Conservation (phyloP, 2,888 invertebrate genomes). For the Apeira syringaria region DNA sequence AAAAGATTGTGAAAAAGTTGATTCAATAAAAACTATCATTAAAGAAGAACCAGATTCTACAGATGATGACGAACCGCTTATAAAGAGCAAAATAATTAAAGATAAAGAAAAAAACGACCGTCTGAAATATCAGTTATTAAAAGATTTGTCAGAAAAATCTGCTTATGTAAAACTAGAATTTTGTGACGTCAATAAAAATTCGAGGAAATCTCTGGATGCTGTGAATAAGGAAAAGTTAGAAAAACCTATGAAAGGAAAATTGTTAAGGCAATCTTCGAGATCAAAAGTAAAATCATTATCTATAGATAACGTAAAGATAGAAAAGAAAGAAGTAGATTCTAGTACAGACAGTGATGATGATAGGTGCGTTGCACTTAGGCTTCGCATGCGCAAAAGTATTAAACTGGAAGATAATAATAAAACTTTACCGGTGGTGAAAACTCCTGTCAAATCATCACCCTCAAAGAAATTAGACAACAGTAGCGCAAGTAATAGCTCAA, state of each 20-base stretch:
- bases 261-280: slow-evolving; percentile 49
- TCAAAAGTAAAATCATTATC: slow-evolving; percentile 58
- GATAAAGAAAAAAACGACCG: slow-evolving; percentile 64
- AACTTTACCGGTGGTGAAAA: slow-evolving; percentile 45
- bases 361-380: slow-evolving; percentile 66
- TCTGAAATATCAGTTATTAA: slow-evolving; percentile 66
- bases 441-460: slow-evolving; percentile 60
- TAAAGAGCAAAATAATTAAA: slow-evolving; percentile 70
- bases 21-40: slow-evolving; percentile 52
- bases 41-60: slow-evolving; percentile 70
- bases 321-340: slow-evolving; percentile 53
- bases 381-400: slow-evolving; percentile 71
- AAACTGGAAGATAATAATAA: slow-evolving; percentile 69
- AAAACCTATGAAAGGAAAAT: slow-evolving; percentile 55
- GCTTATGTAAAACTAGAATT: slow-evolving; percentile 77
- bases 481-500: slow-evolving; percentile 59
- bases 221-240: slow-evolving; percentile 58
- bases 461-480: slow-evolving; percentile 61
- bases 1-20: slow-evolving; percentile 4
- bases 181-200: slow-evolving; percentile 72
- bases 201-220: slow-evolving; percentile 63
- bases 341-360: slow-evolving; percentile 74
- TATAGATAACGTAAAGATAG: slow-evolving; percentile 59
- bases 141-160: slow-evolving; percentile 75
- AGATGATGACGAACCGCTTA: slow-evolving; percentile 71